Percentiles rank a stretch among this genome's conserved stretches.
These are phyloP conservation scores for Nephrocerus scutellatus DNA, from an alignment of 2,888 invertebrate genomes.

Conservation along the genomic window DNA sequence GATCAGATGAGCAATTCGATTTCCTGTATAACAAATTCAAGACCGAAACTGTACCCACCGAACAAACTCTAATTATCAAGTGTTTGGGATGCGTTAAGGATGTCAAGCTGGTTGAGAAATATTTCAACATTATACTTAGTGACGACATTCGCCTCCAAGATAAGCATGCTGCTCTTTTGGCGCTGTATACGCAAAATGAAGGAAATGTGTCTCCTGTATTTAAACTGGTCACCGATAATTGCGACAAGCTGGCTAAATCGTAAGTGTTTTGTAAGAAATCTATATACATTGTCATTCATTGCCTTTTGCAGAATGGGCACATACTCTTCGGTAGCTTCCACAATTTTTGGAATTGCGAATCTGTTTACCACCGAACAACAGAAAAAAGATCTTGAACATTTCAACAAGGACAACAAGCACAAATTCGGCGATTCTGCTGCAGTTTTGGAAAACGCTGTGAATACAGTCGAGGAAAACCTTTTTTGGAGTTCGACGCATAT, in stretches of 20 bases:
- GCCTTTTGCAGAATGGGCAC: constrained; percentile 34
- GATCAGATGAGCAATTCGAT: constrained; percentile 57
- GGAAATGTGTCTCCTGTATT: constrained; percentile 53
- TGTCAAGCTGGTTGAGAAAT: constrained; percentile 50
- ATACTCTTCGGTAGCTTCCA: constrained; percentile 34
- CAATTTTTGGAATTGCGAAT: constrained; percentile 38
- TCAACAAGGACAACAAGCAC: constrained; percentile 27
- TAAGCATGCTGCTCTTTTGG: constrained; percentile 39
- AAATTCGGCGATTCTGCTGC: constrained; percentile 33
- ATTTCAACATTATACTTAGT: constrained; percentile 49
- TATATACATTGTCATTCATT: no score
- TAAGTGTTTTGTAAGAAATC: no score
- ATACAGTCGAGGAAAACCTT: constrained; percentile 36
- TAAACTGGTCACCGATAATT: constrained; percentile 45
- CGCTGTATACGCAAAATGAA: constrained; percentile 52
- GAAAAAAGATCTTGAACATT: constrained; percentile 27
- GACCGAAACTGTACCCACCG: constrained; percentile 57
- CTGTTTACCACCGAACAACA: constrained; percentile 39
- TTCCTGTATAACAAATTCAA: constrained; percentile 58
- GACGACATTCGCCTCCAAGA: constrained; percentile 43
- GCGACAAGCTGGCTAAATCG: constrained; percentile 30
- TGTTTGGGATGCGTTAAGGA: constrained; percentile 63
- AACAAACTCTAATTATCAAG: constrained; percentile 58
- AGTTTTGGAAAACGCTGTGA: constrained; percentile 33
- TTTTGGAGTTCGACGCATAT: no score